Base-by-base conservation (phyloP, 1,140 invertebrate species). In the Thrips palmi region DNA sequence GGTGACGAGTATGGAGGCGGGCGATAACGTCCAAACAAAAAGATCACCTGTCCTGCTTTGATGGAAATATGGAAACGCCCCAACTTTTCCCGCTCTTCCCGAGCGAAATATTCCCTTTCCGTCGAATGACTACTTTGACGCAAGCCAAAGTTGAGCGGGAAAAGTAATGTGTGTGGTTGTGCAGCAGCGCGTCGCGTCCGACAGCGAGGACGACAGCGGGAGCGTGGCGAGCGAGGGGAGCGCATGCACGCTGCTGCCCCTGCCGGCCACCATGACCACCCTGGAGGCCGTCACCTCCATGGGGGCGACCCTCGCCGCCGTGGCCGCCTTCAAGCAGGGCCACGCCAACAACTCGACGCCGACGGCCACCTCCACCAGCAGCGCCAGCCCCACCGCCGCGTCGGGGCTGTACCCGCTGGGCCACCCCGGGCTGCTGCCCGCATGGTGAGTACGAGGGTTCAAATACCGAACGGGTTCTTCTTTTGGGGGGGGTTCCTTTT, bases 281-380 rank as follows among this genome's bases (percentile, higher is more conserved):
- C 50, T 60, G n/a, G 56, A 55, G 39, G 53, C 65, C 57, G 62
- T 65, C 45, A 61, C 38, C 5, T 38, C 42, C 30, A 74, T 73
- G 67, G 63, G 71, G 42, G 67, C 64, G 33, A 64, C 60, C 33
- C 56, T 70, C 48, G 71, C 71, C 40, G 68, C 68, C 39, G 55
- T 66, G 40, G 71, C 71, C 36, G 70, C 71, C 36, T 57, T 74
- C 33, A 56, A 33, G 21, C 25, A 39, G 22, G n/a, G 7, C 7
- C 17, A 6, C 30, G 7, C 30, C 6, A 32, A 32, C 33, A 34
- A n/a, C 23, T 21, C 32, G 15, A 20, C 36, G 23, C 37, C 49
- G 25, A 49, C n/a, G 47, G 43, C 47, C 49, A 37, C 45, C 47
- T 36, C 42, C 44, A 35, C n/a, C 33, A 46, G 47, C 46, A 40